Percentiles rank a stretch among this genome's conserved stretches.
These are phyloP conservation scores for Dynastes grantii DNA, from an alignment of 2,888 invertebrate genomes.

Conservation along the genomic window DNA sequence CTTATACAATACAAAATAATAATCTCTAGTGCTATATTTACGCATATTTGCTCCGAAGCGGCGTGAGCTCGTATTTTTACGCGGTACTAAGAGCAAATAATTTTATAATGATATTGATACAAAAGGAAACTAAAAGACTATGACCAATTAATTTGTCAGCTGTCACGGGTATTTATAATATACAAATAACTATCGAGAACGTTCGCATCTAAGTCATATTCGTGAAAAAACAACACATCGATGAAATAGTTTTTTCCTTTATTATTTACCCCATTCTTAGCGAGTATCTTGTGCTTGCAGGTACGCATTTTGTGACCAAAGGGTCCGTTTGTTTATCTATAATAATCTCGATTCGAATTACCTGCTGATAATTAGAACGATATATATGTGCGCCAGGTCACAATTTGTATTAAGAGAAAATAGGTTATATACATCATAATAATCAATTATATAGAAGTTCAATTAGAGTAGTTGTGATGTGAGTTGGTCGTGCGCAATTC, in stretches of 20 bases:
- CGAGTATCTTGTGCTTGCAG: constrained; percentile 30
- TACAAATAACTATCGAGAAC: constrained; percentile 46
- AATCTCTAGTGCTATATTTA: constrained; percentile 47
- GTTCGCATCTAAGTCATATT: constrained; percentile 47
- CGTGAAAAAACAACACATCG: constrained; percentile 46
- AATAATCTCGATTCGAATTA: constrained; percentile 9
- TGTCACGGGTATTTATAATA: constrained; percentile 52
- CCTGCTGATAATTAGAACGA: constrained; percentile 4
- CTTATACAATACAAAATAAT: constrained; percentile 46
- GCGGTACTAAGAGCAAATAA: constrained; percentile 46
- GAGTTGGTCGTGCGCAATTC: constrained; percentile 5
- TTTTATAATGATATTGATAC: constrained; percentile 47
- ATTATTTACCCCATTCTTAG: constrained; percentile 23
- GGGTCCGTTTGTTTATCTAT: neutral
- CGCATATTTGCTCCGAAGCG: constrained; percentile 42
- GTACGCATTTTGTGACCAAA: constrained; percentile 25
- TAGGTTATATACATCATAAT: constrained; percentile 27
- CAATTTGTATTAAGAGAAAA: constrained; percentile 22
- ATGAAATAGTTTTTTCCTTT: constrained; percentile 8
- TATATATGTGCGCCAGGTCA: constrained; percentile 29
- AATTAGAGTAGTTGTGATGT: constrained; percentile 41
- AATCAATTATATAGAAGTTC: constrained; percentile 21
- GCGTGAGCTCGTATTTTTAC: constrained; percentile 38
- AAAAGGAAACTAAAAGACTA: constrained; percentile 47
- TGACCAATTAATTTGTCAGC: constrained; percentile 55